A percentile compares a stretch with the other conserved stretches of the same genome.
Evolutionary conservation across 2,797 vertebrate genomes (phyloP).

Genomic region (Lophotriccus pileatus): DNA sequence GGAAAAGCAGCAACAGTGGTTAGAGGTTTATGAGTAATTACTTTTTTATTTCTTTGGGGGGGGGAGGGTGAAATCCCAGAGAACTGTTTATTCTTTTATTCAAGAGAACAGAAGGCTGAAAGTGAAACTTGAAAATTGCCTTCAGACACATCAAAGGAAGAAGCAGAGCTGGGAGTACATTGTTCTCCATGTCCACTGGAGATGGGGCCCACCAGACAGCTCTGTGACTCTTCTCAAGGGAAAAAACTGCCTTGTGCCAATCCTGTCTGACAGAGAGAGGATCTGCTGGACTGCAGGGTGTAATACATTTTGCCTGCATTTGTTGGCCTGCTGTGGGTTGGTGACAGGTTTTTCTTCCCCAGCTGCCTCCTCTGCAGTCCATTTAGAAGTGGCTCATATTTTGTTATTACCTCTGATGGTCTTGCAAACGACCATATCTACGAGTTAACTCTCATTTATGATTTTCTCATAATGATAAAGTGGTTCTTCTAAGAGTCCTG

Average conservation of each 20-base stretch:
- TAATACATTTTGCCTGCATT: neutral
- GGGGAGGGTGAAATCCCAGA: accelerated
- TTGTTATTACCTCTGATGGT: conserved; percentile 46
- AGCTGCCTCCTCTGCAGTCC: conserved; percentile 22
- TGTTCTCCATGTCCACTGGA: neutral
- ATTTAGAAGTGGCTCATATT: neutral
- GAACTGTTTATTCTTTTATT: neutral
- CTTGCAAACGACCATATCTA: neutral
- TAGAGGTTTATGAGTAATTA: neutral
- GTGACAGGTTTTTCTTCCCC: neutral
- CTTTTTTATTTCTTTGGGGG: neutral
- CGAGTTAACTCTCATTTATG: conserved; percentile 44
- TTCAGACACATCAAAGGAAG: neutral
- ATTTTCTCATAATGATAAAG: conserved; percentile 51
- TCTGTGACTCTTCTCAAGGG: neutral
- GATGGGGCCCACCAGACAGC: neutral
- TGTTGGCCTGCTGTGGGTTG: neutral
- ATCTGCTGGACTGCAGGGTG: neutral
- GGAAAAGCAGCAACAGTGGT: neutral
- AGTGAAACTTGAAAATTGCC: neutral
- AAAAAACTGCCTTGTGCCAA: neutral
- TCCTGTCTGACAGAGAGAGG: neutral
- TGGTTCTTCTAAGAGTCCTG: conserved; percentile 43
- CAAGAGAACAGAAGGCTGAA: neutral
- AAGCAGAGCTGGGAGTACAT: neutral